Percentiles rank a stretch among this genome's conserved stretches.
Conservation (phyloP, 92 coral and sea anemone genomes). For the Parazoanthus atlanticus region DNA sequence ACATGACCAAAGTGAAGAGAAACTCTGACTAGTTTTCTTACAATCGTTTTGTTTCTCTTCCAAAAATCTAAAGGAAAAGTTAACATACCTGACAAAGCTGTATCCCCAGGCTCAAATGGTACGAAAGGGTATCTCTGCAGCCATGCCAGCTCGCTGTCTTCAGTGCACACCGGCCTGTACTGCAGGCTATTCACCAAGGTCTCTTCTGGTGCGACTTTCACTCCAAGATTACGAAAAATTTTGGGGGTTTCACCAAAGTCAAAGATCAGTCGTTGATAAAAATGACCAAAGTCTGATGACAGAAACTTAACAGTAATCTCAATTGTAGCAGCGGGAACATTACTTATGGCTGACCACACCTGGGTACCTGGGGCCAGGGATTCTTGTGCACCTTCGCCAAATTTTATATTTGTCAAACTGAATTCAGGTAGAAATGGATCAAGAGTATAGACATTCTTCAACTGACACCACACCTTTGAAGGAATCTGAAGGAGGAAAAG, state of each 20-base stretch:
- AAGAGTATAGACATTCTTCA: slow-evolving; percentile 76
- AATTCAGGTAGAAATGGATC: slow-evolving; percentile 86
- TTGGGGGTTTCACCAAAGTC: slow-evolving; percentile 77
- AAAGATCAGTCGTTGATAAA: slow-evolving; percentile 83
- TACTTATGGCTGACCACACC: slow-evolving; percentile 56
- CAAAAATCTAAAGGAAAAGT: not conserved
- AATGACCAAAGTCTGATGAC: slow-evolving; percentile 81
- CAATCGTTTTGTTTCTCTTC: not conserved
- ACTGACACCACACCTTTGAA: slow-evolving; percentile 62
- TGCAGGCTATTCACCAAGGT: slow-evolving; percentile 64
- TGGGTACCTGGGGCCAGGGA: slow-evolving; percentile 53
- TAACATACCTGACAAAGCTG: slow-evolving; percentile 16
- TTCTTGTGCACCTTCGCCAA: slow-evolving; percentile 35
- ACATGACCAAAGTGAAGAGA: too few species aligned
- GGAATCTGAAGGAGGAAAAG: slow-evolving; percentile 62
- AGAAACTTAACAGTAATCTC: slow-evolving; percentile 72
- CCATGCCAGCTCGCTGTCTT: slow-evolving; percentile 89
- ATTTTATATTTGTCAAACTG: slow-evolving; percentile 63
- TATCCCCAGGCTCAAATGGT: slow-evolving; percentile 63
- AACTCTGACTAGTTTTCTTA: too few species aligned
- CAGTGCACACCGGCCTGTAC: slow-evolving; percentile 59
- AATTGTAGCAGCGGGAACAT: slow-evolving; percentile 41
- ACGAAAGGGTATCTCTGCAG: slow-evolving; percentile 67
- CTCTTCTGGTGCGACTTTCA: slow-evolving; percentile 90
- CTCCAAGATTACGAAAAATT: slow-evolving; percentile 81